Conservation (phyloP, 1,140 invertebrate species). For the Spodoptera litura region DNA sequence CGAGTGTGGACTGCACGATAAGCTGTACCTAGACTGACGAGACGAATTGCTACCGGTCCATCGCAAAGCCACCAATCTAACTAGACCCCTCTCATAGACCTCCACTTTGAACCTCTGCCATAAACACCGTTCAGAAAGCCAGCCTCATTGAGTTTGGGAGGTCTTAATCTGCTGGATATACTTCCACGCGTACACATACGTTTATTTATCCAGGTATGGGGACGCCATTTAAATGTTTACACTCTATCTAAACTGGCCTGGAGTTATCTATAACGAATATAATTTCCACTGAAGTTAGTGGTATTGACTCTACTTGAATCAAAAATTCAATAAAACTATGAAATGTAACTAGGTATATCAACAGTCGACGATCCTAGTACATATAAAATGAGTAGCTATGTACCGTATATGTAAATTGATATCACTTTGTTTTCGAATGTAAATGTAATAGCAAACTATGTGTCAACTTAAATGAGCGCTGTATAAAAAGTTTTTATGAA, state of each 20-base stretch:
- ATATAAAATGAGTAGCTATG: background rate
- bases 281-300: background rate
- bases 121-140: slow-evolving; percentile 28
- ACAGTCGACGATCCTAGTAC: no score
- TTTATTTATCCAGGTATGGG: slow-evolving; percentile 21
- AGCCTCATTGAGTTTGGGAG: slow-evolving; percentile 37
- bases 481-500: slow-evolving; percentile 40
- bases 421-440: slow-evolving; percentile 10
- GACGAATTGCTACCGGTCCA: slow-evolving; percentile 67
- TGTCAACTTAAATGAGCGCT: slow-evolving; percentile 27
- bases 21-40: slow-evolving; percentile 68
- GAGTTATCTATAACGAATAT: background rate
- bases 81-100: slow-evolving; percentile 51
- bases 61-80: slow-evolving; percentile 56
- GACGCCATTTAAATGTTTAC: slow-evolving; percentile 7
- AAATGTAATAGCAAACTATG: slow-evolving; percentile 27
- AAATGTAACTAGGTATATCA: background rate
- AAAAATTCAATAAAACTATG: background rate
- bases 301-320: background rate
- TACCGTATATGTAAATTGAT: background rate
- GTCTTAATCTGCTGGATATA: slow-evolving; percentile 45
- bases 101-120: slow-evolving; percentile 22
- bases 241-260: background rate
- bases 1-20: slow-evolving; percentile 72
- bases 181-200: slow-evolving; percentile 10